Conservation (phyloP, 1,140 invertebrate species). For the Euwallacea fornicatus region DNA sequence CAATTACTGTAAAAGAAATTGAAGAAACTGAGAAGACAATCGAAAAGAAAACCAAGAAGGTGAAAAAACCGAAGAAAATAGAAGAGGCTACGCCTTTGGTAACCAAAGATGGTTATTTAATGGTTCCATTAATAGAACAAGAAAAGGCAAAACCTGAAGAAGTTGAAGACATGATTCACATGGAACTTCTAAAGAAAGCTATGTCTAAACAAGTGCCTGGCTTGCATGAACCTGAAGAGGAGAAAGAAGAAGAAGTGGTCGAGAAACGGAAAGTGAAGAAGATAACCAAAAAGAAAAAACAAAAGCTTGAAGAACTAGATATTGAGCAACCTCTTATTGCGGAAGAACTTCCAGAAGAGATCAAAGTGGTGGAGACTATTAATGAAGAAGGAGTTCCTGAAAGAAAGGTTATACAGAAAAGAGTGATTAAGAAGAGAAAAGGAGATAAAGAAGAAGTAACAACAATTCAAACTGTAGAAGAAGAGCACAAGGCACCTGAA, state of each 20-base stretch:
- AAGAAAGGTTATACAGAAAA: conserved; percentile 52
- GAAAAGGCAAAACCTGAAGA: conserved; percentile 39
- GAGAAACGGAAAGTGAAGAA: conserved; percentile 22
- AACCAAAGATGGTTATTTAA: conserved; percentile 40
- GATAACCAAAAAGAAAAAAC: conserved; percentile 24
- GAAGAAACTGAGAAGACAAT: conserved; percentile 44
- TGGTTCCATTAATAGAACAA: conserved; percentile 40
- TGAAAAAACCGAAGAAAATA: conserved; percentile 49
- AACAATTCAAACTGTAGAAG: conserved; percentile 56
- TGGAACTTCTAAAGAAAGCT: conserved; percentile 45
- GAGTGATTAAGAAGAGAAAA: conserved; percentile 52
- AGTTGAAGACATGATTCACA: conserved; percentile 33
- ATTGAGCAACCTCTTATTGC: conserved; percentile 29
- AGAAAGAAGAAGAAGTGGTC: conserved; percentile 42
- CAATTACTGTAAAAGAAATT: conserved; percentile 47
- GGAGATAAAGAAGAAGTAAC: conserved; percentile 55
- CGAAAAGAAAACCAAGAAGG: conserved; percentile 51
- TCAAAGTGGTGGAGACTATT: conserved; percentile 46
- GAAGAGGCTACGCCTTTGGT: conserved; percentile 37
- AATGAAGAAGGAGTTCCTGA: conserved; percentile 45
- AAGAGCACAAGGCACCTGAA: conserved; percentile 54
- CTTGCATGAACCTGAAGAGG: conserved; percentile 47
- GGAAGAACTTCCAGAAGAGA: conserved; percentile 52
- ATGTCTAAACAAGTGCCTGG: conserved; percentile 48
- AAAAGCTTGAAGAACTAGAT: conserved; percentile 26